Percentiles rank a stretch among this genome's conserved stretches.
Evolutionary conservation across 2,113 vertebrate genomes (phyloP).

Genomic region (Calypte anna): DNA sequence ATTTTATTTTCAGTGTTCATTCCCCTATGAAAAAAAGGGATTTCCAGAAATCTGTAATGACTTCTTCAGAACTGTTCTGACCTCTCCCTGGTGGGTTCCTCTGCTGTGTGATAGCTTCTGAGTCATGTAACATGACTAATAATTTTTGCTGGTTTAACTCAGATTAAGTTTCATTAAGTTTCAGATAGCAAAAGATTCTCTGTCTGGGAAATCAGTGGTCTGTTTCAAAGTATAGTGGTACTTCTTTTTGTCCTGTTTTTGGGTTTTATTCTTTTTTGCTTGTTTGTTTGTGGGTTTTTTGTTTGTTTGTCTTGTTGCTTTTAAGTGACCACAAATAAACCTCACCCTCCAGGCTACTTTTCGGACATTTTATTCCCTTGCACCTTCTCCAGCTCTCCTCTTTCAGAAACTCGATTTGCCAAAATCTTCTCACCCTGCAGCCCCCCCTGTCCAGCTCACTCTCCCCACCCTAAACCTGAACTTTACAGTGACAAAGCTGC

Average conservation of each 20-base stretch:
- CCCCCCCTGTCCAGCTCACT: fast-evolving
- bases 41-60: background rate
- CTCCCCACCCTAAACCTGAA: background rate
- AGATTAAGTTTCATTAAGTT: background rate
- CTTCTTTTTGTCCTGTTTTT: background rate
- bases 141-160: background rate
- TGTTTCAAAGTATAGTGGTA: background rate
- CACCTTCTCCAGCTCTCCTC: background rate
- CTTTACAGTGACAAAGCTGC: fast-evolving
- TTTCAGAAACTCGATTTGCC: fast-evolving
- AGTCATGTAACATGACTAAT: background rate
- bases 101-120: background rate
- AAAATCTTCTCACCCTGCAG: fast-evolving
- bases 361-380: background rate
- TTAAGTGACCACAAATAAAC: background rate
- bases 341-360: background rate
- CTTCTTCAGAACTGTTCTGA: background rate
- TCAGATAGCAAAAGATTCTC: background rate
- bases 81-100: background rate
- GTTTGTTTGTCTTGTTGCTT: background rate
- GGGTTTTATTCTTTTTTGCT: too few relatives aligned
- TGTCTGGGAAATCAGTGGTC: background rate
- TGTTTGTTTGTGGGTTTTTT: too few relatives aligned
- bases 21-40: fast-evolving
- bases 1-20: background rate